Percentiles rank a stretch among this genome's conserved stretches.
Evolutionary conservation across 2,888 invertebrate species (phyloP).

Genomic region (Dynastes grantii): DNA sequence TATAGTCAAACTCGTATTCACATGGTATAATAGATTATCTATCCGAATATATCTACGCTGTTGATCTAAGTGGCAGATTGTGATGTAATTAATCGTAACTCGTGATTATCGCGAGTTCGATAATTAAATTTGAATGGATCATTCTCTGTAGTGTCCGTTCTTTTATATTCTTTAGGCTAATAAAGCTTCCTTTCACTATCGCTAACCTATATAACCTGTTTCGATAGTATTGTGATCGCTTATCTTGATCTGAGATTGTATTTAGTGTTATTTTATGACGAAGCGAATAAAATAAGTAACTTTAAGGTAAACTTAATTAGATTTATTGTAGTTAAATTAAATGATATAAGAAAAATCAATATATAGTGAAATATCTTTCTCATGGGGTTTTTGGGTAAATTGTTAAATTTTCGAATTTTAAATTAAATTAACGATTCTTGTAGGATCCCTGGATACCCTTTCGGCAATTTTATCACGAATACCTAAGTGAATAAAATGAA

Average conservation of each 20-base stretch:
- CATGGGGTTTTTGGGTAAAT: too few species aligned
- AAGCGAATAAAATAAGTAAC: not conserved
- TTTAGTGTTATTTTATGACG: not conserved
- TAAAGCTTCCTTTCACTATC: not conserved
- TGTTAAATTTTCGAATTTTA: too few species aligned
- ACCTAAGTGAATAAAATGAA: too few species aligned
- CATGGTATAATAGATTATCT: not conserved
- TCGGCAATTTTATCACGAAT: too few species aligned
- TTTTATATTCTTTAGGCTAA: not conserved
- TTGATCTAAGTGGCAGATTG: not conserved
- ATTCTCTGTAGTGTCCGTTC: not conserved
- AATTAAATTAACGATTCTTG: too few species aligned
- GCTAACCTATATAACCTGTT: not conserved
- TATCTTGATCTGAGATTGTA: not conserved
- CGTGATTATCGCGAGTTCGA: not conserved
- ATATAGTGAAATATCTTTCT: too few species aligned
- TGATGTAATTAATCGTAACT: not conserved
- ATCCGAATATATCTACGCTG: not conserved
- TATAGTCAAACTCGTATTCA: not conserved
- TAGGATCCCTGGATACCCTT: too few species aligned
- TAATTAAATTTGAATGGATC: slow-evolving; percentile 1
- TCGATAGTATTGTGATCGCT: not conserved
- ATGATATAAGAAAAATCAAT: not conserved
- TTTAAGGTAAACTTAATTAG: not conserved
- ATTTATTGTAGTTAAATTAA: not conserved